Percentiles rank a stretch among this genome's conserved stretches.
phyloP scores from a whole-genome alignment of 2,113 vertebrate genomes.

The Lasiurus borealis region DNA sequence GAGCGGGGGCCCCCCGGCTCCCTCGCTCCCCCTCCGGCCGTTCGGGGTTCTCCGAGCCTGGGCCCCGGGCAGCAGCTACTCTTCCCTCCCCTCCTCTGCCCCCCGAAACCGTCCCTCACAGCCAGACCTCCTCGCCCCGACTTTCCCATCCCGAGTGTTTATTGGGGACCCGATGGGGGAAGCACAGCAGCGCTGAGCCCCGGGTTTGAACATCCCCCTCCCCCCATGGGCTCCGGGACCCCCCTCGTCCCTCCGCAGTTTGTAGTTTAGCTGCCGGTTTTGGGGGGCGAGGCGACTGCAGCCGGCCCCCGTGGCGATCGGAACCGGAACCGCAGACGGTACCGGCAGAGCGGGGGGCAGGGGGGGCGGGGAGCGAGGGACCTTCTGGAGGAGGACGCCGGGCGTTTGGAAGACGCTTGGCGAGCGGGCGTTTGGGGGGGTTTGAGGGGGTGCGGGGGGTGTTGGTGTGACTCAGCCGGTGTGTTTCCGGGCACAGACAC shows the following conservation, averaged over 20 bases:
- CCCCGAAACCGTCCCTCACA: too few relatives aligned
- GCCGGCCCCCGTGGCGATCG: too few relatives aligned
- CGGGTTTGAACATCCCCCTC: too few relatives aligned
- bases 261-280: too few relatives aligned
- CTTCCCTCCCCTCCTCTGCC: background rate
- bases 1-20: background rate
- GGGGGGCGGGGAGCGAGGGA: background rate
- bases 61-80: background rate
- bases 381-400: background rate
- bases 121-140: too few relatives aligned
- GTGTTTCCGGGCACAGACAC: background rate
- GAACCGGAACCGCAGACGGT: slow-evolving; percentile 15
- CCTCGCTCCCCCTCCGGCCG: background rate
- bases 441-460: background rate
- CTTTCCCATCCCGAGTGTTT: too few relatives aligned
- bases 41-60: background rate
- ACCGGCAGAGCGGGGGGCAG: background rate
- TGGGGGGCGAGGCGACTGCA: too few relatives aligned
- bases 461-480: background rate
- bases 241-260: too few relatives aligned
- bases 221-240: too few relatives aligned
- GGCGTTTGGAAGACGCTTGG: slow-evolving; percentile 1
- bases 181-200: too few relatives aligned
- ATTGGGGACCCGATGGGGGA: too few relatives aligned
- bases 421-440: background rate